phyloP scores from a whole-genome alignment of 2,888 invertebrate genomes.

The Eurytoma adleriae region DNA sequence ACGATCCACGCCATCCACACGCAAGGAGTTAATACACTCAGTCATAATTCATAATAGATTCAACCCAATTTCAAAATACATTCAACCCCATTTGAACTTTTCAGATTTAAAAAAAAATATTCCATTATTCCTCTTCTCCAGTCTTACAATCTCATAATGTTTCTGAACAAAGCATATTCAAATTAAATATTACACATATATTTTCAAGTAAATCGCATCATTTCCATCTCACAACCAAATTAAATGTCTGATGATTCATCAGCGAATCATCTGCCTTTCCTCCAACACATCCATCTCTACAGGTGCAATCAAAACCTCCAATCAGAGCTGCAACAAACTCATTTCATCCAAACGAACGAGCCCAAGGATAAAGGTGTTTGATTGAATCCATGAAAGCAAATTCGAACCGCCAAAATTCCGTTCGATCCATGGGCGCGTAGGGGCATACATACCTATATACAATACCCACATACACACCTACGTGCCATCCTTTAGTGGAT shows the following conservation, averaged over 20 bases:
- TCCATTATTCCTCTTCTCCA: not conserved
- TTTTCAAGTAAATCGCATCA: not conserved
- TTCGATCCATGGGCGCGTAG: too few relatives aligned
- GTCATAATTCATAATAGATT: conserved; percentile 55
- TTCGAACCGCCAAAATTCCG: too few relatives aligned
- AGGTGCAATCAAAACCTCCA: conserved; percentile 35
- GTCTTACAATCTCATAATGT: conserved; percentile 32
- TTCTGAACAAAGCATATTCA: conserved; percentile 8
- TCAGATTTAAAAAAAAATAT: too few relatives aligned
- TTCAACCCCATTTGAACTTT: not conserved
- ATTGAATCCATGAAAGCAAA: too few relatives aligned
- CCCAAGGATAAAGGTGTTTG: not conserved
- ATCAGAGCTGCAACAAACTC: too few relatives aligned
- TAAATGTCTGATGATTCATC: conserved; percentile 28
- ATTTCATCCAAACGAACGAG: conserved; percentile 39
- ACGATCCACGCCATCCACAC: conserved; percentile 59
- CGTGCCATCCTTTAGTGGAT: too few relatives aligned
- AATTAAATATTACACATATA: not conserved
- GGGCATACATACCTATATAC: too few relatives aligned
- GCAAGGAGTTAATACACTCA: conserved; percentile 58
- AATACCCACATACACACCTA: too few relatives aligned
- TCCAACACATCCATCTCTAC: conserved; percentile 29
- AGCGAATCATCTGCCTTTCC: conserved; percentile 14
- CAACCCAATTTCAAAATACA: conserved; percentile 43
- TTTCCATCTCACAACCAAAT: conserved; percentile 31